Base-by-base conservation (phyloP, 2,888 invertebrate genomes). In the Phortica magna region DNA sequence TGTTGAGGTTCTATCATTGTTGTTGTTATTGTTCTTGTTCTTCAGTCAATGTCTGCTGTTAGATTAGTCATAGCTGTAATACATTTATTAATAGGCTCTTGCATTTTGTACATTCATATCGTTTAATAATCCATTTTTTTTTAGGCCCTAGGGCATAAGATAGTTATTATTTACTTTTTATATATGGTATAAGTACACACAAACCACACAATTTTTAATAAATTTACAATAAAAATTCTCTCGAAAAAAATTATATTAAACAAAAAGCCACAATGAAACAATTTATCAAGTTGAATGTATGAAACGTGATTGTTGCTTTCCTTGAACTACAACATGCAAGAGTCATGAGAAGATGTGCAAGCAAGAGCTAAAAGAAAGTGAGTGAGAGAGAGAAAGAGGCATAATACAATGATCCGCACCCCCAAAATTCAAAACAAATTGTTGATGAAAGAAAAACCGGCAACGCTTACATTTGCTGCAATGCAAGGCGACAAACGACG, bases 51-150 rank as follows among this genome's bases (percentile, higher is more conserved):
- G 68, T 68, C 68, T 53, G n/a, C 70, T 70, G 48, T 9, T 70
- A 70, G 70, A 70, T 53, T 70, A 70, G 70, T 70, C 70, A 70
- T n/a, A n/a, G n/a, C n/a, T n/a, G n/a, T 12, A 48, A 48, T 48
- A 48, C 9, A 48, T 6, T 48, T 48, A 6, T 48, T 14, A 2
- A 48, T 5, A 48, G 48, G 48, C 48, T 48, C 7, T 48, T 48
- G 9, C 2, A 48, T 12, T 48, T 14, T 14, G 14, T 48, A 48
- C 7, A 48, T 48, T 48, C 48, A 48, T 48, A 14, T 48, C 3
- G 3, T 31, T 31, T 31, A 1, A 31, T 31, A 31, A 31, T 31
- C 5, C 3, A 31, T 0, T 31, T 31, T 31, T 31, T 31, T 31
- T 31, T n/a, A n/a, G n/a, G n/a, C n/a, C n/a, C n/a, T n/a, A n/a